Conservation (phyloP, 2,113 vertebrate species). For the Osmerus mordax region DNA sequence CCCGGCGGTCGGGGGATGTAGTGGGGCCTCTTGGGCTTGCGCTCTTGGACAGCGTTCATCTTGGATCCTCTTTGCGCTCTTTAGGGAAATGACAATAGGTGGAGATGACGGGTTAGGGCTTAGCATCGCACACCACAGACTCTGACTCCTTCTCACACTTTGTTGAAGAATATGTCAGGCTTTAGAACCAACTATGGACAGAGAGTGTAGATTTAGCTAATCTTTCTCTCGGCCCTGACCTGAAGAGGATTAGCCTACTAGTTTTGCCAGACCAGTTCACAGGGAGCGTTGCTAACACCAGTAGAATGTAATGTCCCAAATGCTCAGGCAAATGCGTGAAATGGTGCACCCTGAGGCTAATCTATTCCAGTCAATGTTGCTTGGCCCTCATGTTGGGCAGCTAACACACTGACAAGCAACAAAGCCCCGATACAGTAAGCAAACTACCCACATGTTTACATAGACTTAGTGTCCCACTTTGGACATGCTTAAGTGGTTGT, state of each 20-base stretch:
- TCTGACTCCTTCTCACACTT: neutral
- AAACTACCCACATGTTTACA: constrained; percentile 44
- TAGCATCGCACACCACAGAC: neutral
- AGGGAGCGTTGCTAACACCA: constrained; percentile 12
- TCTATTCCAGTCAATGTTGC: constrained; percentile 52
- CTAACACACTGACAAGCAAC: constrained; percentile 26
- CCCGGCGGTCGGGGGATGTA: constrained; percentile 95
- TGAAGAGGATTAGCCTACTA: constrained; percentile 13
- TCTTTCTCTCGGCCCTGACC: constrained; percentile 15
- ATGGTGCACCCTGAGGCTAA: constrained; percentile 60
- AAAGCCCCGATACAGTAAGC: constrained; percentile 38
- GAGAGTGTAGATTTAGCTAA: constrained; percentile 12
- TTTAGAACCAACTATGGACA: neutral
- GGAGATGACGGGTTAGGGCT: neutral
- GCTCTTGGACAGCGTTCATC: constrained; percentile 85
- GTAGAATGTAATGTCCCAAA: constrained; percentile 20
- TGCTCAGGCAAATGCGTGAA: constrained; percentile 46
- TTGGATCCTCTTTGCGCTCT: constrained; percentile 10
- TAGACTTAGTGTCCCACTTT: constrained; percentile 17
- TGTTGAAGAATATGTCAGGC: neutral
- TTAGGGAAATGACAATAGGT: constrained; percentile 28
- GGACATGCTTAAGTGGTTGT: neutral
- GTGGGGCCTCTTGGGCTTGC: constrained; percentile 96
- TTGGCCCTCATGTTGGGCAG: constrained; percentile 14
- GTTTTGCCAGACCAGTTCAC: constrained; percentile 52